Evolutionary conservation across 64 coral and sea anemone genomes (phyloP), one percentile per base, ranked within the genome.

Genomic region (Anthopleura sola): DNA sequence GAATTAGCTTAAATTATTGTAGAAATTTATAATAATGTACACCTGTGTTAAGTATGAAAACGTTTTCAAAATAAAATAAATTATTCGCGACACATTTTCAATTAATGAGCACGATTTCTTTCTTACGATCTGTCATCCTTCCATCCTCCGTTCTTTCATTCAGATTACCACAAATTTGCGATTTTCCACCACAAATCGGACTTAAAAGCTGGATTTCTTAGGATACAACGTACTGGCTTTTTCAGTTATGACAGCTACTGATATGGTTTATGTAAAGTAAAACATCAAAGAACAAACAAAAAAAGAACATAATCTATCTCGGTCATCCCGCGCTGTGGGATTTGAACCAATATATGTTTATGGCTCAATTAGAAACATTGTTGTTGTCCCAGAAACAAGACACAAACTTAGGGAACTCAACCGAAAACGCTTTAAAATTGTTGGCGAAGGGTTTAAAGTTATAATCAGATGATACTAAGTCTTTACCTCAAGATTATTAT

Each of bases 401-500:
- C 60, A 9, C 14, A 34, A 62, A 24, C 58, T 62, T 23, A 26
- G 10, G 13, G 58, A 62, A 34, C 66, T 71, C 13, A 71, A 71
- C 12, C 66, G 9, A 16, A 62, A 62, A 62, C 58, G 55, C 58
- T 15, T 71, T n/a, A 71, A 71, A n/a, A 34, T 2, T 15, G 21
- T 71, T 71, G 12, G 31, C 16, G 31, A n/a, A 53, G 58, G n/a
- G 58, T 62, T 62, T n/a, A 34, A 48, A 37, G 18, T 46, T 44
- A 44, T 79, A 44, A 44, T 48, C 44, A 79, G 76, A 48, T 21
- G 76, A 79, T 44, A n/a, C n/a, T n/a, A 44, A 44, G 21, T 47
- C 13, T 79, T 79, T 79, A 78, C 86, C 76, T 88, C 75, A 79
- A 62, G 50, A 56, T 54, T 79, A 37, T 79, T 83, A 57, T 83